Base-by-base conservation (phyloP, 2,113 vertebrate genomes). In the Spheniscus mendiculus region DNA sequence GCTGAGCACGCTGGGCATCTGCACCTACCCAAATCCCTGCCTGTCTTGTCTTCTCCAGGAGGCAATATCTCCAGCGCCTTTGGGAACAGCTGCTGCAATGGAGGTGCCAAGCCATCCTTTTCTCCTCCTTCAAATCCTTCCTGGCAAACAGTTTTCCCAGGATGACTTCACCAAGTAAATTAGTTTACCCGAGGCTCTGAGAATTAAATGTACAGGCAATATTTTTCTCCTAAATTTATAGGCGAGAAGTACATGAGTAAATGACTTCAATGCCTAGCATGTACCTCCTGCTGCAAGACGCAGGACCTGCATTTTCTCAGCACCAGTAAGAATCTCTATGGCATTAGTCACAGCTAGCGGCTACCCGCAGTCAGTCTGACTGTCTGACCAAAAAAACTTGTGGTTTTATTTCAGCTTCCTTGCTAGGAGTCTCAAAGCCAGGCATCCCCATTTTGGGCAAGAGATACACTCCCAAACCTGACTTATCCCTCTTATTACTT, bases 381-480 rank as follows among this genome's bases (percentile, higher is more conserved):
- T 87, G 50, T 5, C 83, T 91, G 87, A 84, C 89, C 55, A 78
- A 91, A 47, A 86, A 45, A 66, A 45, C 18, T 45, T 67, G 49
- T 79, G 91, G 73, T 5, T 76, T 97, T 72, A 47, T 84, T 96
- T 82, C 73, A 85, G n/a, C 77, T 94, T 84, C 32, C 44, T 93
- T 76, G 34, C 81, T 69, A 34, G 56, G 53, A 69, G 16, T 72
- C 36, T 89, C 18, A 71, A 71, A 89, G 49, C 40, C 61, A 50
- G 21, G 45, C 44, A 59, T 76, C 44, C 36, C 69, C 16, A 55
- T 69, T 53, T 65, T 38, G 72, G 69, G 52, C 59, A 73, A 69
- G 71, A 49, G 27, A 19, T 34, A 22, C 15, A 22, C 32, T 96
- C 50, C 59, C 72, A 83, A 53, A 81, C 42, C 34, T 58, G 38